These are phyloP conservation scores for Sepioteuthis lessoniana DNA, from an alignment of 2,888 invertebrate species.

Conservation along the genomic window DNA sequence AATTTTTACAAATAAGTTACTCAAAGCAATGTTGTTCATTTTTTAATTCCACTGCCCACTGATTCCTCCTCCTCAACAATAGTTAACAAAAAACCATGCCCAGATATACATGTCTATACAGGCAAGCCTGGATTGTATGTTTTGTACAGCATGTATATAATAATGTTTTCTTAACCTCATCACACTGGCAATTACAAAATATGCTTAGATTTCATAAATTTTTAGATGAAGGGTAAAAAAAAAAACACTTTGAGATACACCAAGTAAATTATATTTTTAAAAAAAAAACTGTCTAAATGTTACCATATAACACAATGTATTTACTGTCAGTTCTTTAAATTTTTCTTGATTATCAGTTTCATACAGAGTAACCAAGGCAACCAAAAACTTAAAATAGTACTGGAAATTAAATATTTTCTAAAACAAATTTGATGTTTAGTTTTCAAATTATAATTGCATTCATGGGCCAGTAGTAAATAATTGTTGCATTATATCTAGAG, in stretches of 20 bases:
- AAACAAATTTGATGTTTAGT: background rate
- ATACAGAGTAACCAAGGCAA: background rate
- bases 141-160: background rate
- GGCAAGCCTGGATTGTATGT: background rate
- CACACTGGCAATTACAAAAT: background rate
- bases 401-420: background rate
- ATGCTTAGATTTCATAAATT: background rate
- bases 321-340: background rate
- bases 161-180: background rate
- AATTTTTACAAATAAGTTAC: slow-evolving; percentile 20
- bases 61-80: background rate
- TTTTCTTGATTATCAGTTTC: background rate
- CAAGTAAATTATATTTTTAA: background rate
- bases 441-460: background rate
- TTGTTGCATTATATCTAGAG: background rate
- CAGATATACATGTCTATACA: background rate
- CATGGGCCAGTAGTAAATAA: slow-evolving; percentile 1
- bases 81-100: background rate
- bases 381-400: background rate
- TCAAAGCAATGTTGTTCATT: slow-evolving; percentile 33
- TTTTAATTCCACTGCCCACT: background rate
- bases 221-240: background rate
- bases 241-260: background rate
- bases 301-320: slow-evolving; percentile 10
- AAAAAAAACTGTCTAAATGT: background rate